These are phyloP conservation scores for Poecilia velifera DNA, from an alignment of 2,797 vertebrate genomes.

Conservation along the genomic window DNA sequence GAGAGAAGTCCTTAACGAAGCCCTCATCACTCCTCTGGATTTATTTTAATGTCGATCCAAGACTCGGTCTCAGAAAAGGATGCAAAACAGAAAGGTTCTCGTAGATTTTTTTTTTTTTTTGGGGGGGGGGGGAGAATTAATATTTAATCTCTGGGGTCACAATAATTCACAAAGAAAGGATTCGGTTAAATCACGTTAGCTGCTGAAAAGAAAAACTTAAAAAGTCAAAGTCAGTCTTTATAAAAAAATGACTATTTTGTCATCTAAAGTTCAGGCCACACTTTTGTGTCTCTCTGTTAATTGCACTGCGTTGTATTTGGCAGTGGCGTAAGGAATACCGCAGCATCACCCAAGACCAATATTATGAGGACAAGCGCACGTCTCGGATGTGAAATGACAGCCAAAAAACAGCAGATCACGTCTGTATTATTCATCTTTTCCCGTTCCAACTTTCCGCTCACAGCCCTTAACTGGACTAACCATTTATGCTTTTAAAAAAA, in stretches of 20 bases:
- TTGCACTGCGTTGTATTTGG: conserved; percentile 70
- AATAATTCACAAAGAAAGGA: neutral
- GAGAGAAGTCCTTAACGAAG: neutral
- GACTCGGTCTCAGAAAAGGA: neutral
- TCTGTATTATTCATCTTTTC: conserved; percentile 20
- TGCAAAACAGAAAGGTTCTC: neutral
- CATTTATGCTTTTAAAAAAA: conserved; percentile 30
- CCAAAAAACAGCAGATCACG: conserved; percentile 51
- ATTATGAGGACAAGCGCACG: conserved; percentile 71
- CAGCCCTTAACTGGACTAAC: conserved; percentile 29
- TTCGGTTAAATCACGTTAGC: conserved; percentile 20
- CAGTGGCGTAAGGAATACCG: conserved; percentile 53
- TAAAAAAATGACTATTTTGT: no score
- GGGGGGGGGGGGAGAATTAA: neutral
- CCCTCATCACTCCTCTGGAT: neutral
- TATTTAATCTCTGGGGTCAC: neutral
- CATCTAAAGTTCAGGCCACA: conserved; percentile 38
- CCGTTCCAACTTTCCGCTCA: conserved; percentile 25
- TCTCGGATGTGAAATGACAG: conserved; percentile 65
- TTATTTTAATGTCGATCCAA: neutral
- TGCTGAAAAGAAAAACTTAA: conserved; percentile 46
- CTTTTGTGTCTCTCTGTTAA: conserved; percentile 59
- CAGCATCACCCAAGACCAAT: conserved; percentile 75
- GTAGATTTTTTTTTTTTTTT: neutral
- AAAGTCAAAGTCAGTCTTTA: conserved; percentile 54